Conservation (phyloP, 2,113 vertebrate genomes). For the Aptenodytes patagonicus region DNA sequence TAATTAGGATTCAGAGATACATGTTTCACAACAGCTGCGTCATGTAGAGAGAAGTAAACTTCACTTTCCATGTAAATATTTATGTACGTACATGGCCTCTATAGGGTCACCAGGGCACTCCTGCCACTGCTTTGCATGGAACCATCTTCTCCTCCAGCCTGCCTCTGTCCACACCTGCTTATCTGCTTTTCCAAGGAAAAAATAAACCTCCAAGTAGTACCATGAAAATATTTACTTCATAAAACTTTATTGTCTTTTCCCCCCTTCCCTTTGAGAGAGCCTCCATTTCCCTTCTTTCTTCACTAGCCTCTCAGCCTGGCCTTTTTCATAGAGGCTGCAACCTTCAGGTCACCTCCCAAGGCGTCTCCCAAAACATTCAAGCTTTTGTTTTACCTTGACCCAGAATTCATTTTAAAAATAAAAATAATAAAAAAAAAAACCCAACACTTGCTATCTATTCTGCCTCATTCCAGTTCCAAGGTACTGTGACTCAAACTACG, state of each 20-base stretch:
- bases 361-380: neutral
- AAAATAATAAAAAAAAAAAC: neutral
- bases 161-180: neutral
- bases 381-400: neutral
- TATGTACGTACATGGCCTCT: neutral
- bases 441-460: neutral
- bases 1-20: neutral
- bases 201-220: neutral
- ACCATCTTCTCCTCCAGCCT: neutral
- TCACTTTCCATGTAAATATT: neutral
- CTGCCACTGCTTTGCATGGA: neutral
- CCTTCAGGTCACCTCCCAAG: neutral
- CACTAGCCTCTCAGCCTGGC: neutral
- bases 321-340: neutral
- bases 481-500: neutral
- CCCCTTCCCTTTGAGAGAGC: neutral
- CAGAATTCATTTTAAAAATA: neutral
- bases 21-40: neutral
- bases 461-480: neutral
- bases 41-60: neutral
- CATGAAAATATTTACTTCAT: neutral
- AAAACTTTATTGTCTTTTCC: neutral
- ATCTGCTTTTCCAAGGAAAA: neutral
- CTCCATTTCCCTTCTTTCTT: neutral
- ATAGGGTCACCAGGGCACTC: neutral